These are phyloP conservation scores for Cairina moschata DNA, from an alignment of 2,113 vertebrate species.

Conservation along the genomic window DNA sequence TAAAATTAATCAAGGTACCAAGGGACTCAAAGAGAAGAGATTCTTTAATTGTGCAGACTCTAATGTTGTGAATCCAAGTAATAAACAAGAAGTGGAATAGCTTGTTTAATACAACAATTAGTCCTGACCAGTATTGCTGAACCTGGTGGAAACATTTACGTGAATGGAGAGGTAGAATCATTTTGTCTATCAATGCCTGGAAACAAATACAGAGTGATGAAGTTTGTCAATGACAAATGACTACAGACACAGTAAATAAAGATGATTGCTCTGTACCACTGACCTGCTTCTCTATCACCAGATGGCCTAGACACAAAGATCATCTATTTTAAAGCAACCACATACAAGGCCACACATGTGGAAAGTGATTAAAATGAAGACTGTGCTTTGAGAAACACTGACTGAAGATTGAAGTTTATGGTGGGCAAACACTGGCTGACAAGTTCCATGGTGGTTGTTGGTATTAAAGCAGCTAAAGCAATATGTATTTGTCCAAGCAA, in stretches of 20 bases:
- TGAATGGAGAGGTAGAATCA: not conserved
- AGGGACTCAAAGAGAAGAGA: constrained; percentile 63
- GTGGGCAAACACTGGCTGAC: not conserved
- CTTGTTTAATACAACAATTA: constrained; percentile 49
- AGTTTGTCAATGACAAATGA: constrained; percentile 35
- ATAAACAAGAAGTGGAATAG: constrained; percentile 62
- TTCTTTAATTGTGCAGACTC: constrained; percentile 66
- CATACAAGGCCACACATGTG: not conserved
- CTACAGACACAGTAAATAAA: constrained; percentile 23
- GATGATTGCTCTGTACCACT: constrained; percentile 2
- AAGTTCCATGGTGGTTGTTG: not conserved
- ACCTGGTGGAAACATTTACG: not conserved
- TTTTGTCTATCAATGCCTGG: not conserved
- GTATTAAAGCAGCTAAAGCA: not conserved
- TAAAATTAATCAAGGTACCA: constrained; percentile 73
- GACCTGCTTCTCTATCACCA: not conserved
- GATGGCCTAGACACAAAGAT: not conserved
- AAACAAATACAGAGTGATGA: not conserved
- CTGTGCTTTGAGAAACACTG: not conserved
- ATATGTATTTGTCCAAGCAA: not conserved
- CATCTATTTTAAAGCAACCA: constrained; percentile 15
- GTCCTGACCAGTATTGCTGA: not conserved
- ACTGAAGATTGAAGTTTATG: not conserved
- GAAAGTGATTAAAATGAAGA: constrained; percentile 6
- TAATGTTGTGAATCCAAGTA: not conserved